phyloP scores from a whole-genome alignment of 2,888 invertebrate genomes.

The Atherix ibis region DNA sequence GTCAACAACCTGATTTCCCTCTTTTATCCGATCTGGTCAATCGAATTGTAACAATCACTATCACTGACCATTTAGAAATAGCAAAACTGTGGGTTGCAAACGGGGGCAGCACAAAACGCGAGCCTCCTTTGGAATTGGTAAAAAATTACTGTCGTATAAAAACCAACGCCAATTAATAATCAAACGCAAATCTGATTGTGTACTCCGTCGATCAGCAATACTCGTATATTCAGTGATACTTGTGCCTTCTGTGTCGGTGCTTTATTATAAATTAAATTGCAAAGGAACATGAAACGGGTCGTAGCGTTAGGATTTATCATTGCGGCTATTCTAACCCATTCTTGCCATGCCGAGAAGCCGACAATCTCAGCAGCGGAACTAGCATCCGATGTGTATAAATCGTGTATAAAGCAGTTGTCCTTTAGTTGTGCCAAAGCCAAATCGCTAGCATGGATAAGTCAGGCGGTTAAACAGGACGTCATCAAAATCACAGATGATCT shows the following conservation, averaged over 20 bases:
- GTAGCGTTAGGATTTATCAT: slow-evolving; percentile 4
- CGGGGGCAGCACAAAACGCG: slow-evolving; percentile 6
- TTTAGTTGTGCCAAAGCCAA: slow-evolving; percentile 63
- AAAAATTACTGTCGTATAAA: slow-evolving; percentile 25
- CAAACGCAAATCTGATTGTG: slow-evolving; percentile 29
- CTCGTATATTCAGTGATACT: too few species aligned
- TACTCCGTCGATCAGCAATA: slow-evolving; percentile 23
- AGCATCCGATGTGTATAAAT: slow-evolving; percentile 47
- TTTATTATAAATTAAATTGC: neutral
- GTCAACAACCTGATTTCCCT: slow-evolving; percentile 19
- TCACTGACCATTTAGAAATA: neutral
- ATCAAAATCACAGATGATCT: slow-evolving; percentile 64
- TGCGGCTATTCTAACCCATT: slow-evolving; percentile 13
- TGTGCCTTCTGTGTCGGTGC: too few species aligned
- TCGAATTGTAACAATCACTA: too few species aligned
- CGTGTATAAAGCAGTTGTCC: slow-evolving; percentile 52
- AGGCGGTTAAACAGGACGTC: slow-evolving; percentile 47
- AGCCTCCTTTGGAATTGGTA: slow-evolving; percentile 4
- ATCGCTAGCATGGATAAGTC: slow-evolving; percentile 56
- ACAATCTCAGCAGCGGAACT: slow-evolving; percentile 47
- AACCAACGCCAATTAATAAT: slow-evolving; percentile 22
- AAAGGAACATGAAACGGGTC: slow-evolving; percentile 9
- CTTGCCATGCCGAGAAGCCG: slow-evolving; percentile 14
- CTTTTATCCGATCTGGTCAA: slow-evolving; percentile 9
- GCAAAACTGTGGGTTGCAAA: too few species aligned